A percentile compares a stretch with the other conserved stretches of the same genome.
Conservation (phyloP, 1,140 invertebrate species). For the Uloborus diversus region DNA sequence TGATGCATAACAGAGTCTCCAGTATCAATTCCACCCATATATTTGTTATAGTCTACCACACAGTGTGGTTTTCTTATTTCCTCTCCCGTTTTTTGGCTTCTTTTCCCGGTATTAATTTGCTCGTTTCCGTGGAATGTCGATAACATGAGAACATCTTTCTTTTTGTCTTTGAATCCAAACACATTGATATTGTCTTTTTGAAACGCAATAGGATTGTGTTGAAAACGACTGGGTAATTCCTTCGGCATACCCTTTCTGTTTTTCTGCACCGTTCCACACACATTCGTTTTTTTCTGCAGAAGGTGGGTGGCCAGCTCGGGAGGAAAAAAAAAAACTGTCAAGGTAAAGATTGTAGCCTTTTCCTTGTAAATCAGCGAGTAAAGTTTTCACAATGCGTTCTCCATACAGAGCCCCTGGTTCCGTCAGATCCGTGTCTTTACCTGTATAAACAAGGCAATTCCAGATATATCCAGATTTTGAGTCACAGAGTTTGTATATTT, state of each 20-base stretch:
- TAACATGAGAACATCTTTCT: conserved; percentile 20
- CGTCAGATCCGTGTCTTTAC: neutral
- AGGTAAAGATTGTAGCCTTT: neutral
- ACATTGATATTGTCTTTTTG: neutral
- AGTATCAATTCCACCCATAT: conserved; percentile 1
- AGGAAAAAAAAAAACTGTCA: neutral
- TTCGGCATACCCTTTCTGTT: neutral
- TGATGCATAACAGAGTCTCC: neutral
- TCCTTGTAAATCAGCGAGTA: neutral
- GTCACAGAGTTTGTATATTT: neutral
- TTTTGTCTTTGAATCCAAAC: neutral
- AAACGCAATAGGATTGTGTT: neutral
- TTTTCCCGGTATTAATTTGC: neutral
- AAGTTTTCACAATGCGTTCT: neutral
- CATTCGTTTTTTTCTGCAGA: neutral
- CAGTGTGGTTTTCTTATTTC: neutral
- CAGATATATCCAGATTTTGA: neutral
- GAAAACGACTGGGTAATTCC: neutral
- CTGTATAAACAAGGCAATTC: neutral
- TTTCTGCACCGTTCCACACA: neutral
- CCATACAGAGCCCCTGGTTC: neutral
- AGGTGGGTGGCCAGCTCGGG: neutral
- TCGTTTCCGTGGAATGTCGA: neutral
- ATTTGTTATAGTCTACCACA: conserved; percentile 3
- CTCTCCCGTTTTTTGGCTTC: conserved; percentile 1